These are phyloP conservation scores for Mystacides longicornis DNA, from an alignment of 2,888 invertebrate genomes.

Conservation along the genomic window DNA sequence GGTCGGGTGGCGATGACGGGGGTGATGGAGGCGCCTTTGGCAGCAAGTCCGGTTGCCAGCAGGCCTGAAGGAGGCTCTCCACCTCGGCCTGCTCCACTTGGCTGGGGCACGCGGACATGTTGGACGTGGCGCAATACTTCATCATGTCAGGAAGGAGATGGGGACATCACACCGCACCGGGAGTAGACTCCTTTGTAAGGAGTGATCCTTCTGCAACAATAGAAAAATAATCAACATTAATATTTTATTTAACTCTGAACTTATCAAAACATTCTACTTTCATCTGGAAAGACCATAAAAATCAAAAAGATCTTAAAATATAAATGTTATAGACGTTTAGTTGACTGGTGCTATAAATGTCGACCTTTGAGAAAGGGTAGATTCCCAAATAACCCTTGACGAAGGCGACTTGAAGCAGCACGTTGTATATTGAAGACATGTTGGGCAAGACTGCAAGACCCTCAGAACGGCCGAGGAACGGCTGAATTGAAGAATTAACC, in stretches of 20 bases:
- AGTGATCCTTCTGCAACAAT: conserved; percentile 11
- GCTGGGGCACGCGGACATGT: conserved; percentile 38
- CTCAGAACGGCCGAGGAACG: too few species aligned
- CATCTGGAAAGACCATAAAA: too few species aligned
- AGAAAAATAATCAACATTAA: not conserved
- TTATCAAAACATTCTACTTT: too few species aligned
- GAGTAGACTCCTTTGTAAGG: conserved; percentile 4
- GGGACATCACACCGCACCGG: not conserved
- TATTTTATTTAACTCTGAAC: not conserved
- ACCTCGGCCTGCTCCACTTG: conserved; percentile 44
- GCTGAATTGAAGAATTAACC: too few species aligned
- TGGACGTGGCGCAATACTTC: conserved; percentile 48
- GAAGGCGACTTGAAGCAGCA: too few species aligned
- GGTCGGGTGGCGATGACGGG: conserved; percentile 32
- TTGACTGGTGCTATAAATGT: too few species aligned
- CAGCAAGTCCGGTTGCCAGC: conserved; percentile 50
- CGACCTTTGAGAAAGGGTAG: too few species aligned
- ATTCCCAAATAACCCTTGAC: too few species aligned
- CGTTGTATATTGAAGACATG: too few species aligned
- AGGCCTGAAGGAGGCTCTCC: conserved; percentile 66
- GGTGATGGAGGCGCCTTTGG: conserved; percentile 36
- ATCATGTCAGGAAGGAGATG: conserved; percentile 31
- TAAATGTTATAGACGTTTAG: too few species aligned
- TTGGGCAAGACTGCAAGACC: too few species aligned
- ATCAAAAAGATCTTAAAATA: too few species aligned